Evolutionary conservation across 2,113 vertebrate species (phyloP).

Genomic region (Eurystomus gularis): DNA sequence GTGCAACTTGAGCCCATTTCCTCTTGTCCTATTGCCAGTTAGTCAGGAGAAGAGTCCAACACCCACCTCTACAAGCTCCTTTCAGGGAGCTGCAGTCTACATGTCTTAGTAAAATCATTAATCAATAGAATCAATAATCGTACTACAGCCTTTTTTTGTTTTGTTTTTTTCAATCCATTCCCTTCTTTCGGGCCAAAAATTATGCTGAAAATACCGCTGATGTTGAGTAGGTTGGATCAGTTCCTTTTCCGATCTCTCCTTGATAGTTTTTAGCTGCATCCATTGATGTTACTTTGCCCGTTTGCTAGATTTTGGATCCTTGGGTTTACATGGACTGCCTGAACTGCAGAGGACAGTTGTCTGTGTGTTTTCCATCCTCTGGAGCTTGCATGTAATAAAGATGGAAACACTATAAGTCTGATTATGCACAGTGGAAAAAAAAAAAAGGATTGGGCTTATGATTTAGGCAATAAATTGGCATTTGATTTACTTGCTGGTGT

Average conservation of each 20-base stretch:
- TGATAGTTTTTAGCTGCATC: not conserved
- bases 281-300: not conserved
- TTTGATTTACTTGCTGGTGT: not conserved
- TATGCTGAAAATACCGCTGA: not conserved
- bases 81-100: no score
- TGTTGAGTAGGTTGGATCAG: not conserved
- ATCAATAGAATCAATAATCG: not conserved
- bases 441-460: not conserved
- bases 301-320: not conserved
- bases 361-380: not conserved
- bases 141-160: not conserved
- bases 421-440: not conserved
- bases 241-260: not conserved
- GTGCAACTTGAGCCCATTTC: no score
- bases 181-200: not conserved
- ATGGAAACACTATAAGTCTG: not conserved
- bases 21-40: no score
- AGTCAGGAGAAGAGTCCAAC: no score
- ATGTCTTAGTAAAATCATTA: not conserved
- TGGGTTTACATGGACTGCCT: not conserved
- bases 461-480: not conserved
- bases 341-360: not conserved
- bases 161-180: not conserved
- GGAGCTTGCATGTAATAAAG: not conserved
- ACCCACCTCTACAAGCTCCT: no score